Base-by-base conservation (phyloP, 1,140 invertebrate species). In the Magallana angulata region DNA sequence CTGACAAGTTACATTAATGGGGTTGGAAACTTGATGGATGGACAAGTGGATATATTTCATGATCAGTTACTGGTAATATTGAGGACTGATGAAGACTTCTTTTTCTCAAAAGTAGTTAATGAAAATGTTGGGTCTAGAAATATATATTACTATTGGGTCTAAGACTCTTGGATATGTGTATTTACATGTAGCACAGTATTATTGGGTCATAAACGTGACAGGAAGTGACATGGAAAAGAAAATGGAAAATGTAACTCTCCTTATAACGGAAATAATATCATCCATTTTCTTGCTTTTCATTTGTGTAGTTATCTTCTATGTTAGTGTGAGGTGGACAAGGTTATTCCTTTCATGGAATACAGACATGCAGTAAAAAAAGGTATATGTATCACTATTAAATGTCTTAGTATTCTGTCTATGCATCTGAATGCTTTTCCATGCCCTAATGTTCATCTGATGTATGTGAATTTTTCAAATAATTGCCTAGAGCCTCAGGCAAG, bases 331-430 rank as follows among this genome's bases (percentile, higher is more conserved):
- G 60, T 62, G 60, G 60, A 62, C 60, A 62, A 62, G 60, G 11
- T 16, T 62, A 62, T 62, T 62, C 60, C 60, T 62, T 62, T 62
- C 60, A 62, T 62, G 60, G 60, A 62, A 62, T 62, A 62, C 8
- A 62, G 60, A 62, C 60, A n/a, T 62, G 60, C 60, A 64, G 60
- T 64, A 64, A 64, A 64, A 4, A 64, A 64, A 16, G 60, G 14
- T 62, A 62, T 62, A 62, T 62, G 11, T 14, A 62, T 12, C 14
- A 64, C 60, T 64, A 48, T 48, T 48, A 48, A 48, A 48, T 48
- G 36, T 48, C 36, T 48, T n/a, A 3, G 14, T 64, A 16, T 16
- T 16, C 60, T 64, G 60, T 64, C 16, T 64, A n/a, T 64, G 14
- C 60, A 64, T 16, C 11, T 18, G 14, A 48, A 64, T 64, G 16